Evolutionary conservation across 1,140 invertebrate species (phyloP).

Genomic region (Penaeus indicus): DNA sequence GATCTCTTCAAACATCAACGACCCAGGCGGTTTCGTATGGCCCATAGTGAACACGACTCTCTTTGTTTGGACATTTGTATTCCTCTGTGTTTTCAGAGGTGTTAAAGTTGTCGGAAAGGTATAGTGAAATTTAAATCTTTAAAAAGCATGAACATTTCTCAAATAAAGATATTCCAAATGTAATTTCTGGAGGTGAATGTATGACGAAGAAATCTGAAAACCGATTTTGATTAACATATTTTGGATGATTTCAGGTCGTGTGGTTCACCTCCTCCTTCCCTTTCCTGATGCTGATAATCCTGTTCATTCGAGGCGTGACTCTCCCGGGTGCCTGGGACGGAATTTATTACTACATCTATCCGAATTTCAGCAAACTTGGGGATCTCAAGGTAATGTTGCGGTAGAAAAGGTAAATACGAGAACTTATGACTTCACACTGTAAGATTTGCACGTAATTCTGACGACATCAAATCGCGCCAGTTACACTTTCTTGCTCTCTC

Average conservation of each 20-base stretch:
- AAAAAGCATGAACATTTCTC: too few relatives aligned
- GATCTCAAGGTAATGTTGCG: slow-evolving; percentile 1
- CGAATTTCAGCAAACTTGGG: slow-evolving; percentile 81
- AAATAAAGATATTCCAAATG: background rate
- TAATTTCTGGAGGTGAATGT: too few relatives aligned
- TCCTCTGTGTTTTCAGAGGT: slow-evolving; percentile 62
- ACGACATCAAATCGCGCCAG: too few relatives aligned
- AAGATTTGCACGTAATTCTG: too few relatives aligned
- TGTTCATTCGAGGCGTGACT: slow-evolving; percentile 92
- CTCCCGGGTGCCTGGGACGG: slow-evolving; percentile 94
- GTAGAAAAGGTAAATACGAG: background rate
- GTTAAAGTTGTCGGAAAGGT: slow-evolving; percentile 68
- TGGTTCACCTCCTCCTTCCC: slow-evolving; percentile 99
- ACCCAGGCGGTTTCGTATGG: slow-evolving; percentile 67
- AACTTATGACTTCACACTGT: too few relatives aligned
- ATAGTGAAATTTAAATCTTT: background rate
- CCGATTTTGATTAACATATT: background rate
- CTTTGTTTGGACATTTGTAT: slow-evolving; percentile 48
- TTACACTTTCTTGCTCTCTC: too few relatives aligned
- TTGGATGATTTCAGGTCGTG: slow-evolving; percentile 80
- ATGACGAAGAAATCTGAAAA: background rate
- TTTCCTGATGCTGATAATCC: slow-evolving; percentile 91
- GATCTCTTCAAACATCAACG: slow-evolving; percentile 15
- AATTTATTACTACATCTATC: slow-evolving; percentile 89
- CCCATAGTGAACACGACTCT: slow-evolving; percentile 10